These are phyloP conservation scores for Melanotaenia boesemani DNA, from an alignment of 2,797 vertebrate genomes.

Conservation along the genomic window DNA sequence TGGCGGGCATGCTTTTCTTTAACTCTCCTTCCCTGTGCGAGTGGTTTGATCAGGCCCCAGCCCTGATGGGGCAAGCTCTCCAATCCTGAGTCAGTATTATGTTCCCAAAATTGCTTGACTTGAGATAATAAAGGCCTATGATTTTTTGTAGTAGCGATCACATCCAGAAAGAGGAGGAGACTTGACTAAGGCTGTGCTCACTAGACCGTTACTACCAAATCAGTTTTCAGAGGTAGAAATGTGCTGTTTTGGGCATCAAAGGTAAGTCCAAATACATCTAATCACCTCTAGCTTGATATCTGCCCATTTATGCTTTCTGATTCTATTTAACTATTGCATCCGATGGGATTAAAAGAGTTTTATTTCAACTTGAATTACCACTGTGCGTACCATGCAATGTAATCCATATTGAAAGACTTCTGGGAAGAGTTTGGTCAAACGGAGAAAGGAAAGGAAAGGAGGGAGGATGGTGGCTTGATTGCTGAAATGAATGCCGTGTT, in stretches of 20 bases:
- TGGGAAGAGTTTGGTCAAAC: slow-evolving; percentile 80
- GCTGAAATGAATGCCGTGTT: slow-evolving; percentile 77
- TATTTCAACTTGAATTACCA: slow-evolving; percentile 82
- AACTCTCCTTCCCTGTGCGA: slow-evolving; percentile 70
- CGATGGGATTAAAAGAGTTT: slow-evolving; percentile 73
- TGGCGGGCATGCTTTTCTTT: slow-evolving; percentile 77
- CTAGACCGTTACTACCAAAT: slow-evolving; percentile 79
- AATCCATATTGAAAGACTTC: slow-evolving; percentile 81
- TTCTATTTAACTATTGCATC: slow-evolving; percentile 43
- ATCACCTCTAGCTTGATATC: slow-evolving; percentile 67
- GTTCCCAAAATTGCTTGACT: slow-evolving; percentile 81
- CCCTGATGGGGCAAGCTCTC: slow-evolving; percentile 72
- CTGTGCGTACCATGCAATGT: slow-evolving; percentile 58
- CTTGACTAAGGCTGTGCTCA: slow-evolving; percentile 74
- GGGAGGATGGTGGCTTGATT: slow-evolving; percentile 73
- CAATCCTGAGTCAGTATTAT: slow-evolving; percentile 78
- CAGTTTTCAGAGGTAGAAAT: slow-evolving; percentile 68
- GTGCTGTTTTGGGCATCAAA: slow-evolving; percentile 68
- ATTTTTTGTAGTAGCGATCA: slow-evolving; percentile 62
- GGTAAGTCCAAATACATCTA: slow-evolving; percentile 60
- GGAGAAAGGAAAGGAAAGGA: slow-evolving; percentile 63
- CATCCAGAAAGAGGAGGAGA: slow-evolving; percentile 74
- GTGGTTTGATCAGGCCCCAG: slow-evolving; percentile 82
- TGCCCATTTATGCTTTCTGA: slow-evolving; percentile 49
- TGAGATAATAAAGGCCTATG: slow-evolving; percentile 79